Base-by-base conservation (phyloP, 2,113 vertebrate genomes). In the Eupsittula cactorum region DNA sequence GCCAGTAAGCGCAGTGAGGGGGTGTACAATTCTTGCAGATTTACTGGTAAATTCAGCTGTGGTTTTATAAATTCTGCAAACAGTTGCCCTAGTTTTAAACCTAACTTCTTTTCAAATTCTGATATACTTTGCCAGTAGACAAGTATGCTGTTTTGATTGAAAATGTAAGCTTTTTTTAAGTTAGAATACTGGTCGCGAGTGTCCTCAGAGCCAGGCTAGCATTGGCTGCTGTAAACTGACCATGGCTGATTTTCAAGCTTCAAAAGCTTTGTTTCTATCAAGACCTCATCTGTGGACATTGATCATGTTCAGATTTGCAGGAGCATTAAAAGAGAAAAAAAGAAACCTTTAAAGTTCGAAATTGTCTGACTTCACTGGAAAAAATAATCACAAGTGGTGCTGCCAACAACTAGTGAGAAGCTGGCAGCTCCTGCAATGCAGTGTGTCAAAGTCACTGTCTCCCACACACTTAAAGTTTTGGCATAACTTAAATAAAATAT, bases 281-380 rank as follows among this genome's bases (percentile, higher is more conserved):
- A 78, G 75, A 78, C 17, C 27, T 70, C 88, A 86, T 94, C 87
- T 92, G 47, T 91, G 83, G 63, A 79, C 41, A 69, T 53, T 65
- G 92, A 85, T 92, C 55, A 37, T 71, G 49, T 55, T 96, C 70
- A 94, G 68, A 91, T 93, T 53, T 96, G 42, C 44, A 92, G 49
- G 31, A 96, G 39, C 85, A 20, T 83, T 86, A 60, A 74, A 52
- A 85, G 59, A 64, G 10, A 46, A 73, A 82, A 82, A 89, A 86
- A 90, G n/a, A 92, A 87, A 33, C 9, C 29, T 88, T 93, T 86
- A 74, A 88, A 87, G 33, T 78, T 78, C 82, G 63, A 82, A 89
- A 87, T 31, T 2, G 21, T 74, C 69, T 92, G 85, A 73, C 73
- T 80, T 79, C 39, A 76, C 42, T 90, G 70, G 60, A 53, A 86